Base-by-base conservation (phyloP, 2,888 invertebrate genomes). In the Lasioglossum oenotherae region DNA sequence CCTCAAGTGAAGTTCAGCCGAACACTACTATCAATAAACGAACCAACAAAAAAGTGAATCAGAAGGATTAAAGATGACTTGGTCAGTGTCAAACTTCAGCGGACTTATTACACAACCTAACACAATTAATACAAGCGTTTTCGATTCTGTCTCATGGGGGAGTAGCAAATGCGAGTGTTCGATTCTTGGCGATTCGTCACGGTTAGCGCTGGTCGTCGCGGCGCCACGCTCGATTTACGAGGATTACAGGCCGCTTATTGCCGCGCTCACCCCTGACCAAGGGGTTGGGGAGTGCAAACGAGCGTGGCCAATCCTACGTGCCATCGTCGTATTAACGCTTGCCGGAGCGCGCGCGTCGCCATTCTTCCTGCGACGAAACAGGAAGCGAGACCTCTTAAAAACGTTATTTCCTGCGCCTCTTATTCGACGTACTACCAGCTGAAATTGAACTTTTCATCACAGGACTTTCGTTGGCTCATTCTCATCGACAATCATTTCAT, bases 221-320 rank as follows among this genome's bases (percentile, higher is more conserved):
- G 79, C 81, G 86, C 77, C 86, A 81, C 78, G 89, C 88, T 91
- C 92, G 92, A 92, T 92, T 92, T 91, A 91, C 89, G 85, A 87
- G 87, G 83, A 91, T 90, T 92, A 88, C 86, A 88, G 81, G 80
- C 73, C 89, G 89, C 84, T 90, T 90, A 85, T 88, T 89, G 88
- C 88, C 74, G 64, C 46, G 53, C 69, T 19, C 74, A 74, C 35
- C 67, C 69, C 67, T 44, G 19, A 41, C 19, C 53, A 44, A 31
- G 5, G 27, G 27, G 27, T 5, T 27, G 27, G 27, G n/a, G 35
- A 67, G 60, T 73, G 85, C 78, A 81, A 89, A 89, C 87, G 84
- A 85, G 80, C 71, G 44, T 53, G 76, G 44, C 67, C 78, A 76
- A 83, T 81, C 73, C 82, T 67, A 79, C 67, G 41, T 44, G 77